phyloP scores from a whole-genome alignment of 2,888 invertebrate genomes.

The Blastobasis lacticolella region DNA sequence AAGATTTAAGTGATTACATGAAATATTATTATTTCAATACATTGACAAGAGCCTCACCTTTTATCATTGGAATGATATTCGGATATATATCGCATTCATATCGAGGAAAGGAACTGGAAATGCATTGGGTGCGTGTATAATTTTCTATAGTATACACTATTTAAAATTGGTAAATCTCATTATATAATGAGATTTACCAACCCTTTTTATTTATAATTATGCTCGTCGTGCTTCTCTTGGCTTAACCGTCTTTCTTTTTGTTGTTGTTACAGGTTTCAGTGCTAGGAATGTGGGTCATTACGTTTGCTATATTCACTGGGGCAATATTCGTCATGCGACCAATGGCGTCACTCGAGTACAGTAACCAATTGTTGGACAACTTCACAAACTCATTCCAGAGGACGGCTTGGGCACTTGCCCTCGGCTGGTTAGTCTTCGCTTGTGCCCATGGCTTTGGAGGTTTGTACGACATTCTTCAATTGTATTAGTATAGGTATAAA shows the following conservation, averaged over 20 bases:
- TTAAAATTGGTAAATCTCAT: too few species aligned
- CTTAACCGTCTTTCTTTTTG: neutral
- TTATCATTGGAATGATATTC: constrained; percentile 39
- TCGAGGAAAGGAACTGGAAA: too few species aligned
- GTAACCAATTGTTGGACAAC: constrained; percentile 15
- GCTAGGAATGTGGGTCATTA: neutral
- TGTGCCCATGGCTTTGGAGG: constrained; percentile 45
- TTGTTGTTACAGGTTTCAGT: neutral
- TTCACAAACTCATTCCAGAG: constrained; percentile 26
- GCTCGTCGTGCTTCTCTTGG: too few species aligned
- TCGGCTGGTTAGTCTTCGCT: constrained; percentile 42
- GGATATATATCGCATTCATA: constrained; percentile 29
- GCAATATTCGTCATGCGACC: constrained; percentile 12
- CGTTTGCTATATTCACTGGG: too few species aligned
- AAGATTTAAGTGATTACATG: constrained; percentile 15
- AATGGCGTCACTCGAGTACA: constrained; percentile 10
- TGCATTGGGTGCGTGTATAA: too few species aligned
- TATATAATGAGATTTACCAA: too few species aligned
- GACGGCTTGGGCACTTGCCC: constrained; percentile 32
- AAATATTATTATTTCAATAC: constrained; percentile 32
- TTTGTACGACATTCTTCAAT: constrained; percentile 12
- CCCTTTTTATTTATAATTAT: too few species aligned
- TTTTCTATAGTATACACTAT: too few species aligned
- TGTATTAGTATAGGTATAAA: neutral
- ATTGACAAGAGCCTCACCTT: constrained; percentile 33